A percentile compares a stretch with the other conserved stretches of the same genome.
These are phyloP conservation scores for Pelobates fuscus DNA, from an alignment of 2,113 vertebrate genomes.

Conservation along the genomic window DNA sequence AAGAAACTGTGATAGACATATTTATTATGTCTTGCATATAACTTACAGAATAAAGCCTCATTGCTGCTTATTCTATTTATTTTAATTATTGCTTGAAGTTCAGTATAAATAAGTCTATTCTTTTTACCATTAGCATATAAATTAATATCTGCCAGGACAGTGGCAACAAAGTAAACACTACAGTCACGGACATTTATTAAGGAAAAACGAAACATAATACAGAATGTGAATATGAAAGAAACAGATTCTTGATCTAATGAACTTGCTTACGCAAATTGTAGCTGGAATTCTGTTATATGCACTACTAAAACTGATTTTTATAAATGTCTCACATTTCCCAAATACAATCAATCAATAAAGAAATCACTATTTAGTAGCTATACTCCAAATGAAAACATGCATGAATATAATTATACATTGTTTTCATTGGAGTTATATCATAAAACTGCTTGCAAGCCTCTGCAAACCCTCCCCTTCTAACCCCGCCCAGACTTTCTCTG, in stretches of 20 bases:
- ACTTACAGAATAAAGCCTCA: not conserved
- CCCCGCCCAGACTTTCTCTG: no score
- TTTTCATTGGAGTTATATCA: no score
- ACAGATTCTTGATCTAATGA: not conserved
- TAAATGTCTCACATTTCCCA: no score
- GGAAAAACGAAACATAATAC: not conserved
- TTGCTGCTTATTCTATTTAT: not conserved
- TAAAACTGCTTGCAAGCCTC: no score
- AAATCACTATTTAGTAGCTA: no score
- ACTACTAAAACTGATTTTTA: no score
- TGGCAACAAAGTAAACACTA: not conserved
- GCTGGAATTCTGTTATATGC: no score
- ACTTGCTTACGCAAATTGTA: not conserved
- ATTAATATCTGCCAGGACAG: slow-evolving; percentile 6
- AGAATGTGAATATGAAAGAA: not conserved
- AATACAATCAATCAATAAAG: no score
- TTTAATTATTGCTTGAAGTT: not conserved
- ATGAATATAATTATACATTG: no score
- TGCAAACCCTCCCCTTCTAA: no score
- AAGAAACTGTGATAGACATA: not conserved
- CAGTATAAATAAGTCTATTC: not conserved
- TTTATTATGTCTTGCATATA: not conserved
- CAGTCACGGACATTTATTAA: not conserved
- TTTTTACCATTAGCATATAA: not conserved
- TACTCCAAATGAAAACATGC: no score